A percentile compares a stretch with the other conserved stretches of the same genome.
phyloP scores from a whole-genome alignment of 2,113 vertebrate genomes.

The Otis tarda region DNA sequence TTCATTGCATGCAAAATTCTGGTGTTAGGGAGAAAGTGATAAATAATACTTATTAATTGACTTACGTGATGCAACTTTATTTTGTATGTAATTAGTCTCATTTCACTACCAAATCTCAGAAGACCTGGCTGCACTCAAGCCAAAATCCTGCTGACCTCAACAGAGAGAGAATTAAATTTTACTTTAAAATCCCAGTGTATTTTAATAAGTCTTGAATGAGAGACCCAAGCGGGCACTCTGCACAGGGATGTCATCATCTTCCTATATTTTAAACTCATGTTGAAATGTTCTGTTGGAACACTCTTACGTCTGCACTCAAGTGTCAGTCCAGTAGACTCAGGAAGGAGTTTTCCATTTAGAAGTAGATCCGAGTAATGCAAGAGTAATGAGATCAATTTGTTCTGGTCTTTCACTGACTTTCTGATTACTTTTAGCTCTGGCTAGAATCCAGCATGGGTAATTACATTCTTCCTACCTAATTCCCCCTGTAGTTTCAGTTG shows the following conservation, averaged over 20 bases:
- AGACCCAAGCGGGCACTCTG: neutral
- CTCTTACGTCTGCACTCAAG: neutral
- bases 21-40: neutral
- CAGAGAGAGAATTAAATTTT: neutral
- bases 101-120: neutral
- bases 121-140: neutral
- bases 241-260: neutral
- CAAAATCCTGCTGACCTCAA: neutral
- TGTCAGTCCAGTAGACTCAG: neutral
- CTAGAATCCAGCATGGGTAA: conserved; percentile 14
- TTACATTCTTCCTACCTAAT: conserved; percentile 34
- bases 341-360: neutral
- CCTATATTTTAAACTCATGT: neutral
- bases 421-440: conserved; percentile 26
- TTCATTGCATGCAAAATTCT: neutral
- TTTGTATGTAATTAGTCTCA: neutral
- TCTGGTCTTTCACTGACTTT: conserved; percentile 33
- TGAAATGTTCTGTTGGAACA: neutral
- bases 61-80: neutral
- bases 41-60: neutral
- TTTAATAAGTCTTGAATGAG: neutral
- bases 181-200: neutral
- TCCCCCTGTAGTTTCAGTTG: conserved; percentile 10
- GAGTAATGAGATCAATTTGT: conserved; percentile 21
- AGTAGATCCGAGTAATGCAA: neutral